Evolutionary conservation across 1,140 invertebrate genomes (phyloP).

Genomic region (Odontomachus brunneus): DNA sequence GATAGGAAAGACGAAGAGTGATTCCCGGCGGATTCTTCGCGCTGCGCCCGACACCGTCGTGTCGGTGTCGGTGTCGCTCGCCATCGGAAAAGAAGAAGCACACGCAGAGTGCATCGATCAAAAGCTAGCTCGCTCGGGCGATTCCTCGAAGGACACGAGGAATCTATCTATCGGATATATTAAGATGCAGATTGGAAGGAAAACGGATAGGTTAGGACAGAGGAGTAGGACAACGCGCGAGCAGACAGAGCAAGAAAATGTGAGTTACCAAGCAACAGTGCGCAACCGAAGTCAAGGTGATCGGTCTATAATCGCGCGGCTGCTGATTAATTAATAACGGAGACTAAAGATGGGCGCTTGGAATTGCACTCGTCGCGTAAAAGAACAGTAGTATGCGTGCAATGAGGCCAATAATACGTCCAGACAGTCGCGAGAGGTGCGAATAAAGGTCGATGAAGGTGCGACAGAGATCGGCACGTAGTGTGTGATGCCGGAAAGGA

Average conservation of each 20-base stretch:
- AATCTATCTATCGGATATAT: neutral
- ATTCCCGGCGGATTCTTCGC: conserved; percentile 15
- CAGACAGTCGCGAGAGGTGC: neutral
- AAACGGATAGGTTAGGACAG: too few species aligned
- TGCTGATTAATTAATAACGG: neutral
- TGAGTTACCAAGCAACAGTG: neutral
- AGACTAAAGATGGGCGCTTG: neutral
- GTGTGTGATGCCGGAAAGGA: neutral
- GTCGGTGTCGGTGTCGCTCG: neutral
- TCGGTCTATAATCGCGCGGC: neutral
- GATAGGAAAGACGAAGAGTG: neutral
- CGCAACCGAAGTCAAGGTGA: neutral
- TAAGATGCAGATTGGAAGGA: too few species aligned
- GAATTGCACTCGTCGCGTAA: neutral
- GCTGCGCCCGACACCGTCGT: neutral
- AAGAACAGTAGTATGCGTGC: too few species aligned
- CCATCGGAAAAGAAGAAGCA: neutral
- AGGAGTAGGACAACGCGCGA: too few species aligned
- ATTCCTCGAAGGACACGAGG: neutral
- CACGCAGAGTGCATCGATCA: neutral
- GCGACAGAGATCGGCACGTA: too few species aligned
- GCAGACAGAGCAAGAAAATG: neutral
- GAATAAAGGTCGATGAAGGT: too few species aligned
- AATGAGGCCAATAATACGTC: neutral
- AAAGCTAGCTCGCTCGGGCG: neutral